A percentile compares a stretch with the other conserved stretches of the same genome.
phyloP scores from a whole-genome alignment of 2,888 invertebrate genomes.

The Heliconius aoede region DNA sequence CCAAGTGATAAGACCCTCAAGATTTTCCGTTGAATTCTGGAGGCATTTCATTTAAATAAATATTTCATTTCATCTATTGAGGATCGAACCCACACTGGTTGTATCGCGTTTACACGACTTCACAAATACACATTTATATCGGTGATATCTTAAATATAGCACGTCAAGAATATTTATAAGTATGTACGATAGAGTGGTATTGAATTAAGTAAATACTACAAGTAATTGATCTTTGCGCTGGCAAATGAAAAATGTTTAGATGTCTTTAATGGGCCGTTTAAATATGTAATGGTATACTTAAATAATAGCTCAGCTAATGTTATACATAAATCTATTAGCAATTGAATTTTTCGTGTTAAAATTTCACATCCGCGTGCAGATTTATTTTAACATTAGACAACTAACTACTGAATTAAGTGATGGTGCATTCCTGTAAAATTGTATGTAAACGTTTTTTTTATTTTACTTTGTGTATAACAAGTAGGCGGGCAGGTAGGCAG shows the following conservation, averaged over 20 bases:
- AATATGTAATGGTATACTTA: constrained; percentile 13
- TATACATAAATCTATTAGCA: constrained; percentile 12
- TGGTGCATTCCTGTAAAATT: not conserved
- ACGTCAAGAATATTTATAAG: constrained; percentile 23
- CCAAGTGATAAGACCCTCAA: too few relatives aligned
- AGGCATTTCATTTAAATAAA: too few relatives aligned
- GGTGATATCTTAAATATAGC: constrained; percentile 10
- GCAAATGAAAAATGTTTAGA: constrained; percentile 23
- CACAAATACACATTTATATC: not conserved
- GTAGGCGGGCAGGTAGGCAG: not conserved
- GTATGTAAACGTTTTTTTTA: not conserved
- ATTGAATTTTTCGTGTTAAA: not conserved
- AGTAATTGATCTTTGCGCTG: constrained; percentile 2
- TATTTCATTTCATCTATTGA: too few relatives aligned
- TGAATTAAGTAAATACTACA: constrained; percentile 9
- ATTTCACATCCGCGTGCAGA: not conserved
- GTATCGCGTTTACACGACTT: too few relatives aligned
- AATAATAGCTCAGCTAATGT: constrained; percentile 19
- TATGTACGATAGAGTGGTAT: constrained; percentile 4
- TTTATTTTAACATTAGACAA: not conserved
- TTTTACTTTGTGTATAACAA: not conserved
- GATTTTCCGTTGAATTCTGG: too few relatives aligned
- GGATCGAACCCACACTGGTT: too few relatives aligned
- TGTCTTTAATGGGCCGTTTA: not conserved
- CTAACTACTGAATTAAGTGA: not conserved